These are phyloP conservation scores for Drosophila kanekoi DNA, from an alignment of 2,888 invertebrate genomes.

Conservation along the genomic window DNA sequence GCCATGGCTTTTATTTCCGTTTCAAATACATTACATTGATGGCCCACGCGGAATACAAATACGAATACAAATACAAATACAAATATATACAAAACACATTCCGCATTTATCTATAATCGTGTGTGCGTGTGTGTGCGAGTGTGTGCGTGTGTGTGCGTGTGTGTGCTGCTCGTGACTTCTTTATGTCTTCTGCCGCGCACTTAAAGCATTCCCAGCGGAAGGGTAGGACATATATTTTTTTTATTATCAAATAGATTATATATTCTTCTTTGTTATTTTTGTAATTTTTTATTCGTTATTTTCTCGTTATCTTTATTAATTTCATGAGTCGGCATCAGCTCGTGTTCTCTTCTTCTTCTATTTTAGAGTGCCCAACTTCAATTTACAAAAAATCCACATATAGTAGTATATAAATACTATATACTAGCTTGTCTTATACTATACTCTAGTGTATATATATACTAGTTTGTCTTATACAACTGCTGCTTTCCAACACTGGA, in stretches of 20 bases:
- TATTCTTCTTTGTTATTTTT: slow-evolving; percentile 2
- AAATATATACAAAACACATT: slow-evolving; percentile 23
- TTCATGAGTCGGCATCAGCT: no score
- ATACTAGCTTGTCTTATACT: no score
- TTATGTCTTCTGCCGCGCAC: slow-evolving; percentile 25
- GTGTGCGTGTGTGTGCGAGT: neutral
- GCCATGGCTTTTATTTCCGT: slow-evolving; percentile 69
- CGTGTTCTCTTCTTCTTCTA: no score
- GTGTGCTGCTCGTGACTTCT: slow-evolving; percentile 14
- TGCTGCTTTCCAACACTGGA: no score
- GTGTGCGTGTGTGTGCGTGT: neutral
- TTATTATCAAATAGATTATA: slow-evolving; percentile 7
- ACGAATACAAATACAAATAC: slow-evolving; percentile 34
- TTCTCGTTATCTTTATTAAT: neutral
- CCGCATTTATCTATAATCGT: slow-evolving; percentile 20
- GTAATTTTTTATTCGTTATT: neutral
- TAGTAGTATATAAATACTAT: no score
- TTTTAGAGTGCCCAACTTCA: no score
- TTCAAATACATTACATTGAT: slow-evolving; percentile 71
- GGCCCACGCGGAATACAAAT: slow-evolving; percentile 42
- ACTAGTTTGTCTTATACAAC: no score
- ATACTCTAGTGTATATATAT: no score
- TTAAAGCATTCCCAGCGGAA: slow-evolving; percentile 13
- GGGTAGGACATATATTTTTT: slow-evolving; percentile 22
- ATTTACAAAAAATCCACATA: no score